Evolutionary conservation across 2,113 vertebrate species (phyloP), one percentile per base, ranked within the genome.

Genomic region (Notiomystis cincta): DNA sequence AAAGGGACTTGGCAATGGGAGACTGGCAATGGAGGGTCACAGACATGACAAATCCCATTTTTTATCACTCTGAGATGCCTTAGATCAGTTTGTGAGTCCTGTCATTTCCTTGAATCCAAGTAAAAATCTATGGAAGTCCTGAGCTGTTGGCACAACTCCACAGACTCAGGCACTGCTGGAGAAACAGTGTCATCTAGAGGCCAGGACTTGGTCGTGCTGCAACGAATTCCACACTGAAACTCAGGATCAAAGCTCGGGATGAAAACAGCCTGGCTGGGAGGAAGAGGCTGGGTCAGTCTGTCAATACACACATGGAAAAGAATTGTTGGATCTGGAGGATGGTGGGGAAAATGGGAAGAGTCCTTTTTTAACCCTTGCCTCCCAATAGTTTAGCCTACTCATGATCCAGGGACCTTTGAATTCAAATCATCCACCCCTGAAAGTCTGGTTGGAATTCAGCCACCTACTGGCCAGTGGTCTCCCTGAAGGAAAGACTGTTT

Each of bases 151-250:
- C 8, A 2, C 23, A 58, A 1, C 50, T 10, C 37, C 37, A 23
- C 11, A 3, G 31, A 1, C 17, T 11, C 12, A 1, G 13, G 53
- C 3, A 2, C 30, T 69, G 6, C 65, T 94, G 78, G 92, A 65
- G 45, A 57, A 85, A 82, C 57, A 85, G 94, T 80, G 94, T 79
- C 92, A 88, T 61, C 94, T 93, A 92, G 79, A 94, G 94, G 95
- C 79, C 61, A 37, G 54, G 21, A 35, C 8, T 54, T 69, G 9
- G 61, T 83, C 1, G 1, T 69, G 62, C 47, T 77, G 56, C 45
- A 53, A 11, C n/a, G 73, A n/a, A 57, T 33, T 33, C 20, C 54
- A 9, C 31, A 0, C 28, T 33, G 45, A n/a, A 38, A 70, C 30
- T 56, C 0, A 0, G 42, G 38, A 14, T 37, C 21, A 57, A n/a